Evolutionary conservation across 2,888 invertebrate genomes (phyloP), one percentile per base, ranked within the genome.

Genomic region (Catocala nupta): DNA sequence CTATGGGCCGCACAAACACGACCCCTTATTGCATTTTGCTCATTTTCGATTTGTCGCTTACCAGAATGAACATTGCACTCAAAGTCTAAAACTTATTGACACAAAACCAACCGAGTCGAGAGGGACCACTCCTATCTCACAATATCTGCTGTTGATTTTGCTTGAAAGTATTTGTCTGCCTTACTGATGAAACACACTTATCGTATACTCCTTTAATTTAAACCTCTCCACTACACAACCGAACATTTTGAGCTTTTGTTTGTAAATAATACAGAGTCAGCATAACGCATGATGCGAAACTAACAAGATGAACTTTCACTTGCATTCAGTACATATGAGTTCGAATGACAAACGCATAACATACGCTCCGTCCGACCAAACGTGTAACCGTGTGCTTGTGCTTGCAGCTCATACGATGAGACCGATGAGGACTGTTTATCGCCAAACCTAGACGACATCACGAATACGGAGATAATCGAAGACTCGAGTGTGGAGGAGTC

Each of bases 381-480:
- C 36, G 36, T 39, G 8, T 64, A 59, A 68, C 12, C 50, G 54
- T 43, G 52, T 55, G 43, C 58, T 52, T 71, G 52, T 54, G 63
- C 13, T 90, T 95, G 50, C 95, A 96, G 96, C 95, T 96, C 96
- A 85, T 96, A 95, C 95, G 96, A 96, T 96, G 96, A 96, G 87
- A 95, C 95, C 49, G 96, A 95, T 75, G 96, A 96, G 68, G 96
- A 96, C 84, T 94, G 95, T 73, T 93, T 96, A 69, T 96, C 96
- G 66, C 96, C 96, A 71, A 96, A 96, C 84, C 82, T 96, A 80
- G 96, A 96, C 83, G 95, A 95, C 66, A 94, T 96, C 73, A 91
- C 95, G 68, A 95, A 86, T 77, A 91, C 92, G 2, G 94, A 94
- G 68, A 89, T 85, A 25, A 80, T 91, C 44, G 94, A 94, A 52